Conservation (phyloP, 2,888 invertebrate genomes). For the Macrophya alboannulata region DNA sequence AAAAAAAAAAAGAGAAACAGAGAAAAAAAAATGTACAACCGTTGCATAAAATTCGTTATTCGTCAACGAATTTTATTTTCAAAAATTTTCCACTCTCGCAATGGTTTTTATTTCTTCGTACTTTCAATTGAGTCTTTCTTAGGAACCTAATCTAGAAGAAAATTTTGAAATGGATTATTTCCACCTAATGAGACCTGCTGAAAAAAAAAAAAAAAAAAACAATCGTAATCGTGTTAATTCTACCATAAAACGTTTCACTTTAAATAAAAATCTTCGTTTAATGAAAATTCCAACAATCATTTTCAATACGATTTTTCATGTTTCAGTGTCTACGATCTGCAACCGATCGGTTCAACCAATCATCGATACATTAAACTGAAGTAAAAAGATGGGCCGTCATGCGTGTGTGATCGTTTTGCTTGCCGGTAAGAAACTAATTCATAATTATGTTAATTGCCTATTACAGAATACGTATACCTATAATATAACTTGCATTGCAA, state of each 20-base stretch:
- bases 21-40: not conserved
- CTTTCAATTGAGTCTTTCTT: not conserved
- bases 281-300: not conserved
- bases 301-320: not conserved
- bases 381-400: constrained; percentile 57
- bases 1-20: no score
- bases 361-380: constrained; percentile 1
- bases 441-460: constrained; percentile 48
- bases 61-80: not conserved
- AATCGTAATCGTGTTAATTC: not conserved
- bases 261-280: not conserved
- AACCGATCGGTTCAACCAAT: not conserved
- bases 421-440: constrained; percentile 65
- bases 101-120: not conserved
- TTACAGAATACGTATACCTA: no score
- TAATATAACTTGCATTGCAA: not conserved
- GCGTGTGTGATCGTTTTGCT: constrained; percentile 67
- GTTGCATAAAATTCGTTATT: not conserved
- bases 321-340: constrained; percentile 34
- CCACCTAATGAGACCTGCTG: not conserved
- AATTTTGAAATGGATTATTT: not conserved
- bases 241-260: not conserved
- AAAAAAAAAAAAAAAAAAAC: no score
- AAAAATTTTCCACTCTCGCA: not conserved
- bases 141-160: not conserved